Percentiles rank a stretch among this genome's conserved stretches.
Evolutionary conservation across 2,797 vertebrate genomes (phyloP).

Genomic region (Myoxocephalus aenaeus): DNA sequence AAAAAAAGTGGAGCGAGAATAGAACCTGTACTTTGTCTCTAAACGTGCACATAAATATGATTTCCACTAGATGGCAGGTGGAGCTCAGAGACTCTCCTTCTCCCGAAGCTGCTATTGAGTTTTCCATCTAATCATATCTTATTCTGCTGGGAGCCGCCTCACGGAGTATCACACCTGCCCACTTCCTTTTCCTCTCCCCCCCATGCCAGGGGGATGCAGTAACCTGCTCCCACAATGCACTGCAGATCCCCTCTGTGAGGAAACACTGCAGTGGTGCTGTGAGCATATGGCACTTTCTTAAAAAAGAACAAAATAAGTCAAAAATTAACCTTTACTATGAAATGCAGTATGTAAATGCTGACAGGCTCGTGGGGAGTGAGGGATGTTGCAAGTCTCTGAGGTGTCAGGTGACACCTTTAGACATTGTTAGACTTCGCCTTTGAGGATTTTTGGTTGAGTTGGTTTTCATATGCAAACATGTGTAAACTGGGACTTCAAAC

Average conservation of each 20-base stretch:
- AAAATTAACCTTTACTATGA: constrained; percentile 50
- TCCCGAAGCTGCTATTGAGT: constrained; percentile 60
- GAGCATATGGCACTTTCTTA: constrained; percentile 68
- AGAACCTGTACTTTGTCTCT: not conserved
- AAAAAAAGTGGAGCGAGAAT: not conserved
- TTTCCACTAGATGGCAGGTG: constrained; percentile 85
- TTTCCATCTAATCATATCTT: constrained; percentile 77
- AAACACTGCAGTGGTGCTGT: constrained; percentile 27
- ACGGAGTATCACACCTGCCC: constrained; percentile 77
- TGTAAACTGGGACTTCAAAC: constrained; percentile 36
- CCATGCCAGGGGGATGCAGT: constrained; percentile 55
- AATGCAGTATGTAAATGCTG: constrained; percentile 39
- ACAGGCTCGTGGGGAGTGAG: constrained; percentile 20
- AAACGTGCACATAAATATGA: constrained; percentile 12
- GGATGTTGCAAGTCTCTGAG: not conserved
- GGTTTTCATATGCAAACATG: constrained; percentile 53
- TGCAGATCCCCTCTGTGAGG: constrained; percentile 55
- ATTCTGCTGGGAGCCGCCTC: constrained; percentile 75
- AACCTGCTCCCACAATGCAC: constrained; percentile 74
- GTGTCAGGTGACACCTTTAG: constrained; percentile 21
- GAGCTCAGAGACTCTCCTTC: constrained; percentile 52
- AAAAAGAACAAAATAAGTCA: constrained; percentile 27
- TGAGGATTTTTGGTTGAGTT: not conserved
- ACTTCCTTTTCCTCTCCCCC: constrained; percentile 48
- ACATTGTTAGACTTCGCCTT: constrained; percentile 23